These are phyloP conservation scores for Crematogaster levior DNA, from an alignment of 2,888 invertebrate species.

Conservation along the genomic window DNA sequence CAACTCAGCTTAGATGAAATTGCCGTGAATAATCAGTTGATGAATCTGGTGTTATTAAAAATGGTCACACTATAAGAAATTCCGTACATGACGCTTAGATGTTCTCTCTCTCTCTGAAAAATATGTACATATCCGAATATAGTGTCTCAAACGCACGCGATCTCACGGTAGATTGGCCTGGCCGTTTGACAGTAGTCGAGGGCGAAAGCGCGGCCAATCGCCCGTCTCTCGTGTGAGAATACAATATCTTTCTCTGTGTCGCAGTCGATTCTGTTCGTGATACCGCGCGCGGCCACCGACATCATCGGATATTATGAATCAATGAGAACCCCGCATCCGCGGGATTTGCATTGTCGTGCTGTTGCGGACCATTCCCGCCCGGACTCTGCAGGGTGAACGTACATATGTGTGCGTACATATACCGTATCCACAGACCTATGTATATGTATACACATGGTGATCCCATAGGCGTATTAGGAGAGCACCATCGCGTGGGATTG, in stretches of 20 bases:
- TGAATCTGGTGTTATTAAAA: neutral
- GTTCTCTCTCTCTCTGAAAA: neutral
- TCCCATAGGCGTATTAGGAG: neutral
- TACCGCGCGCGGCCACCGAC: conserved; percentile 53
- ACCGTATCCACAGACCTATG: no score
- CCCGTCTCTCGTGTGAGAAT: conserved; percentile 61
- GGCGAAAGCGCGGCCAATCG: conserved; percentile 43
- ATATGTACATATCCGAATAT: neutral
- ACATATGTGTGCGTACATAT: neutral
- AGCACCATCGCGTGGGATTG: neutral
- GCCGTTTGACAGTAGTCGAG: neutral
- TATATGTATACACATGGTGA: neutral
- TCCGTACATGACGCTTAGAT: no score
- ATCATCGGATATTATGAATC: conserved; percentile 75
- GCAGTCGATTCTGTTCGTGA: conserved; percentile 61
- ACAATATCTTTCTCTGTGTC: conserved; percentile 63
- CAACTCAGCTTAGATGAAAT: neutral
- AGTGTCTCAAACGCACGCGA: neutral
- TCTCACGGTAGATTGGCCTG: neutral
- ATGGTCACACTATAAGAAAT: neutral
- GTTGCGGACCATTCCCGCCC: conserved; percentile 54
- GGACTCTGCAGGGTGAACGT: conserved; percentile 8
- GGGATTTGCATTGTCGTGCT: conserved; percentile 63
- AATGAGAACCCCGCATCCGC: conserved; percentile 64
- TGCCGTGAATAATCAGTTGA: neutral